Conservation (phyloP, 2,888 invertebrate genomes). For the Muschampia plurimacula region DNA sequence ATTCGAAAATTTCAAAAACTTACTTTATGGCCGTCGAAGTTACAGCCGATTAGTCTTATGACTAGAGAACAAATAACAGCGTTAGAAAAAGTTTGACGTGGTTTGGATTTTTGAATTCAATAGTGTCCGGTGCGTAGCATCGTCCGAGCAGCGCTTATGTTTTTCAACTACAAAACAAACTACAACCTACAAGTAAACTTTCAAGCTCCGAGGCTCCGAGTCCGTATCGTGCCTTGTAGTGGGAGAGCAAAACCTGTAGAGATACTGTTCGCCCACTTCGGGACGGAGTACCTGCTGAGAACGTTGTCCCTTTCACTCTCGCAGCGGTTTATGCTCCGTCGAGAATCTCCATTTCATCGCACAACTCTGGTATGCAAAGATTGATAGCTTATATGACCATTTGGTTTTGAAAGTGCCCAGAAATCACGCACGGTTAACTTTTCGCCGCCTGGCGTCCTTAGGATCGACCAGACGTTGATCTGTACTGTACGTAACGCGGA, state of each 20-base stretch:
- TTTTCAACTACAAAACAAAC: slow-evolving; percentile 55
- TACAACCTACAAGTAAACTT: slow-evolving; percentile 59
- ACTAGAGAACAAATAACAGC: background rate
- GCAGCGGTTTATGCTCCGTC: slow-evolving; percentile 54
- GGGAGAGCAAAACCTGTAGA: slow-evolving; percentile 86
- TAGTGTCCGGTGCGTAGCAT: slow-evolving; percentile 48
- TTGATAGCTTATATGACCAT: slow-evolving; percentile 86
- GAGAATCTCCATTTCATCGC: slow-evolving; percentile 73
- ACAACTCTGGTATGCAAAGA: slow-evolving; percentile 85
- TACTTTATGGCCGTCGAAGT: background rate
- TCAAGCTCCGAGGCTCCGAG: slow-evolving; percentile 76
- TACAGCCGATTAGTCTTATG: background rate
- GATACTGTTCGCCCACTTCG: slow-evolving; percentile 80
- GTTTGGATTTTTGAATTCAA: slow-evolving; percentile 37
- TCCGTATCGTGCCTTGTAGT: slow-evolving; percentile 82
- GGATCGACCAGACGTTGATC: slow-evolving; percentile 66
- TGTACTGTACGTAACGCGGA: slow-evolving; percentile 33
- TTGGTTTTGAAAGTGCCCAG: slow-evolving; percentile 83
- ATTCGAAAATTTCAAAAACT: too few relatives aligned
- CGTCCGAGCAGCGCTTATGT: slow-evolving; percentile 68
- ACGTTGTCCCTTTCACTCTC: slow-evolving; percentile 77
- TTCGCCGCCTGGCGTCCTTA: slow-evolving; percentile 84
- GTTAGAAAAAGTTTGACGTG: slow-evolving; percentile 11
- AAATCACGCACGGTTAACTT: slow-evolving; percentile 85
- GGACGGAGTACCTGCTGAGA: slow-evolving; percentile 75